Conservation (phyloP, 2,113 vertebrate species). For the Patagioenas fasciata region DNA sequence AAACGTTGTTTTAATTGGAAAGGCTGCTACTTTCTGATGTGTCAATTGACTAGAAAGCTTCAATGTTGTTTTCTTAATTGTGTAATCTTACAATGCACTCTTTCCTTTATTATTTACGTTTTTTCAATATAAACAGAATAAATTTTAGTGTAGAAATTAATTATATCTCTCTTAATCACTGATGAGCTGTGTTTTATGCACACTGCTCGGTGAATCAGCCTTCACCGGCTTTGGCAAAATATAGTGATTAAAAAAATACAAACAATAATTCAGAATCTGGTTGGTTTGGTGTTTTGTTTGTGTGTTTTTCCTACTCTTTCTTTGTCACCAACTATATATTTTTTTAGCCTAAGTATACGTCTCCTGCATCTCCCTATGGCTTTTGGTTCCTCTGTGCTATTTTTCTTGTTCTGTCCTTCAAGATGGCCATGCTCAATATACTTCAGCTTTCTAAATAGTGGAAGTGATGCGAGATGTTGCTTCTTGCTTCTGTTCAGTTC, state of each 20-base stretch:
- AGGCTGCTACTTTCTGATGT: neutral
- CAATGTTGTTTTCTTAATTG: neutral
- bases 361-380: neutral
- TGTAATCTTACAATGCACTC: neutral
- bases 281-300: neutral
- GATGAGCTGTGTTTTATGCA: neutral
- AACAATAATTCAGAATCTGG: neutral
- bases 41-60: neutral
- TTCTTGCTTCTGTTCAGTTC: neutral
- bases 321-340: neutral
- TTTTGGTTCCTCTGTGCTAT: neutral
- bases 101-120: neutral
- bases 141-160: neutral
- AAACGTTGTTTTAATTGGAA: neutral
- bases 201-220: neutral
- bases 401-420: neutral
- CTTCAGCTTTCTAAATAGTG: neutral
- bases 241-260: neutral
- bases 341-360: neutral
- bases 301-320: rapidly evolving
- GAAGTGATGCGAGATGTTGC: neutral
- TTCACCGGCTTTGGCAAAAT: neutral
- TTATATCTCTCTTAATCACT: neutral
- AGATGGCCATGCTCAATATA: neutral
- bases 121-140: neutral